A percentile compares a stretch with the other conserved stretches of the same genome.
These are phyloP conservation scores for Phoeniculus purpureus DNA, from an alignment of 2,797 vertebrate species.

Conservation along the genomic window DNA sequence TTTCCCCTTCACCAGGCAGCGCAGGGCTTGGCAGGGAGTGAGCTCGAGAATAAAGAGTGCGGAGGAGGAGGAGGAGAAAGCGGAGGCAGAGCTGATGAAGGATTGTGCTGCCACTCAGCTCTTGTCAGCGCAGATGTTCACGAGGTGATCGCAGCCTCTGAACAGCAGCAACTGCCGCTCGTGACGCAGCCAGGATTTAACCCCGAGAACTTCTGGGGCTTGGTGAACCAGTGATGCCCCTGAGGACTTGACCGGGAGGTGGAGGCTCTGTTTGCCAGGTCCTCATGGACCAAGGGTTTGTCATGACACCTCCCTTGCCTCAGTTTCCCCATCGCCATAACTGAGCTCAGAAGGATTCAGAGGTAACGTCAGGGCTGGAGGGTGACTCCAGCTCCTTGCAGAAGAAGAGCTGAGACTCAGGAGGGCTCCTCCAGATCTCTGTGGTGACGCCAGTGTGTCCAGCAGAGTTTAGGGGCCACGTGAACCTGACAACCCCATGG, in stretches of 20 bases:
- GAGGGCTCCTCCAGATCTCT: background rate
- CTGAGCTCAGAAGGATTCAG: background rate
- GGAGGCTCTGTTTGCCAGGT: rapidly evolving
- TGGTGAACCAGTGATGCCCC: too few relatives aligned
- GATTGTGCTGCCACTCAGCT: constrained; percentile 15
- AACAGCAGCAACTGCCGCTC: background rate
- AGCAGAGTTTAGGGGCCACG: rapidly evolving
- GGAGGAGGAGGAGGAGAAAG: constrained; percentile 43
- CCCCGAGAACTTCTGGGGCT: background rate
- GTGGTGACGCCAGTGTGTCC: background rate
- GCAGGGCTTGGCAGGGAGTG: background rate
- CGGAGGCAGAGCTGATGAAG: constrained; percentile 23
- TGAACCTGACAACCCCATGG: rapidly evolving
- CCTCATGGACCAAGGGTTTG: rapidly evolving
- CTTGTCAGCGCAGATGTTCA: constrained; percentile 12
- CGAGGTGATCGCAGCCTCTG: background rate
- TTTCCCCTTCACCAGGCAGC: background rate
- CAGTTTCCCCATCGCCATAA: background rate
- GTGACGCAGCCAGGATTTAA: rapidly evolving
- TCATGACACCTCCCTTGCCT: background rate
- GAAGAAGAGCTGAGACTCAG: background rate
- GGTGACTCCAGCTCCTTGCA: background rate
- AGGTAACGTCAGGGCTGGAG: background rate
- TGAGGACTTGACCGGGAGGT: background rate
- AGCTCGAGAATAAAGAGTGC: background rate